Evolutionary conservation across 2,113 vertebrate species (phyloP).

Genomic region (Bubo scandiacus): DNA sequence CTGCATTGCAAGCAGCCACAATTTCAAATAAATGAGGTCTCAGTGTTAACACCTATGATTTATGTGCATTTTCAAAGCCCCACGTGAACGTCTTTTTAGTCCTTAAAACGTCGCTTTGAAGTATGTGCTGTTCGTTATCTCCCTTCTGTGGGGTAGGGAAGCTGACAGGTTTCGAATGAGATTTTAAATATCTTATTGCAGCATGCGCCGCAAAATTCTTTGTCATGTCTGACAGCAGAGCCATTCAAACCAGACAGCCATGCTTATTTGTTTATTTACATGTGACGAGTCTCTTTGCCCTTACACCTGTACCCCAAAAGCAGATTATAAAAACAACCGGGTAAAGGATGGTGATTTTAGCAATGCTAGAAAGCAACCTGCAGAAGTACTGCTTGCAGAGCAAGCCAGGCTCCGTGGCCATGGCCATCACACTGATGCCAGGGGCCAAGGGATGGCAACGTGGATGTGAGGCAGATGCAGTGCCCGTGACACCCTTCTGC

Average conservation of each 20-base stretch:
- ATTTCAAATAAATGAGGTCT: background rate
- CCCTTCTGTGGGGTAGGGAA: background rate
- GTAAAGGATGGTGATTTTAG: background rate
- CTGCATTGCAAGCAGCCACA: background rate
- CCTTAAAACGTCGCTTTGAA: background rate
- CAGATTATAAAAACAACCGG: background rate
- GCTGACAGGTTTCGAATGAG: background rate
- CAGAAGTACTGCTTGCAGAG: background rate
- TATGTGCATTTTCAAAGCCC: background rate
- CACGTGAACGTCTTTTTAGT: background rate
- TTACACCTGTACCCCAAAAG: background rate
- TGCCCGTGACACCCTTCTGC: background rate
- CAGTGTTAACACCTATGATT: background rate
- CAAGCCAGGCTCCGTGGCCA: background rate
- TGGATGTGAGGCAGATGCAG: accelerated
- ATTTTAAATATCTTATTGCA: background rate
- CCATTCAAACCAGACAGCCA: background rate
- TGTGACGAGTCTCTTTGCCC: background rate
- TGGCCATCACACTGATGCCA: background rate
- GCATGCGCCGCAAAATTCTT: background rate
- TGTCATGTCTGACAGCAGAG: background rate
- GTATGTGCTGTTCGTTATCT: background rate
- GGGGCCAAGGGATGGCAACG: accelerated
- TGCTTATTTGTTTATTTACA: background rate
- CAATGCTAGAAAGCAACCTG: background rate